Evolutionary conservation across 2,113 vertebrate genomes (phyloP), one percentile per base, ranked within the genome.

Genomic region (Mellivora capensis): DNA sequence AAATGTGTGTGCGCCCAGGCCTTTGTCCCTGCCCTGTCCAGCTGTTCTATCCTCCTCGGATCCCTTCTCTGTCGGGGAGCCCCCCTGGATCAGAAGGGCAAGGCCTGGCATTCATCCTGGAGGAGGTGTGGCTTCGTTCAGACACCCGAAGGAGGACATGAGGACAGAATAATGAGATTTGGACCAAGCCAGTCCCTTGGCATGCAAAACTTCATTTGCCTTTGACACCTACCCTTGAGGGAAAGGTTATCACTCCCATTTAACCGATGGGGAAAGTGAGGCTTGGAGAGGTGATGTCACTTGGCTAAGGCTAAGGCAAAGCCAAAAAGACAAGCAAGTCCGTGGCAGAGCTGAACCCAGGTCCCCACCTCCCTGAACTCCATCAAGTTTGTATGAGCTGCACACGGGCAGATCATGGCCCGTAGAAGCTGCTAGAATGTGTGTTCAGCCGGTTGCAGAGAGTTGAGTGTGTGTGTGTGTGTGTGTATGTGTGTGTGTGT

Each of bases 401-500:
- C 1, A 2, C 9, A 47, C 0, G 0, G 59, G 59, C 42, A 52
- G 31, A 74, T 49, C 59, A 37, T 42, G 44, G 37, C 17, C 2
- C 3, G 12, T 25, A 25, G 72, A 69, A 71, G 77, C 15, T 5
- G 44, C 72, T 87, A 17, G 0, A 20, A 61, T 12, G 18, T 11
- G 20, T n/a, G 8, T 31, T 37, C 10, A 6, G 1, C 17, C 3
- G 25, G 47, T 15, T 37, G 17, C 14, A 44, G 54, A 85, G 39
- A 39, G 20, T 17, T 29, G 37, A 37, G 21, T 21, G 31, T 0
- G 18, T 1, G 39, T 7, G 62, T 7, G 1, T 8, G 14, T 14
- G 34, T 57, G 21, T 31, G 25, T 0, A 14, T 0, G 39, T 11
- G 54, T 10, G 1, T 6, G 13, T 7, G 34, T 54, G 25, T 31